Conservation (phyloP, 64 coral and sea anemone genomes). For the Montipora capricornis region DNA sequence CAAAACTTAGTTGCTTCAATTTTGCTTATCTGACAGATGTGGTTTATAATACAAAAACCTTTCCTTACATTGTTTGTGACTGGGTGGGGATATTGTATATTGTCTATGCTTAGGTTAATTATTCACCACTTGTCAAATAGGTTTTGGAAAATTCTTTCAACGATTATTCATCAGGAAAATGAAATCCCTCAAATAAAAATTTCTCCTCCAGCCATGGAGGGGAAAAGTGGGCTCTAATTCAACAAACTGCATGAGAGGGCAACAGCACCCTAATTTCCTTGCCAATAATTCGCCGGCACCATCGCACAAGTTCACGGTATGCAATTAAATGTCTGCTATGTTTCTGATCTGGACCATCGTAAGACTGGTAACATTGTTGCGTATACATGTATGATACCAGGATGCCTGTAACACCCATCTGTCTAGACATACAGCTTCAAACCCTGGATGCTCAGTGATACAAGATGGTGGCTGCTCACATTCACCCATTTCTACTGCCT, state of each 20-base stretch:
- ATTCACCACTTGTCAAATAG: too few species aligned
- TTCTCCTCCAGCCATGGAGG: constrained; percentile 25
- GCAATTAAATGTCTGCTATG: constrained; percentile 31
- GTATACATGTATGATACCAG: constrained; percentile 21
- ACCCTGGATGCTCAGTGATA: too few species aligned
- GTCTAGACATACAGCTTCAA: constrained; percentile 4
- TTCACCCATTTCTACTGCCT: background rate
- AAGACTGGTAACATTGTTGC: constrained; percentile 45
- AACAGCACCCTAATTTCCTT: background rate
- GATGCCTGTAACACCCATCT: constrained; percentile 62
- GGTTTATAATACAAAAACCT: too few species aligned
- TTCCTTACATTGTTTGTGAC: too few species aligned
- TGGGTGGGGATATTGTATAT: too few species aligned
- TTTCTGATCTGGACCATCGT: constrained; percentile 61
- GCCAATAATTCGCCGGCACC: constrained; percentile 55
- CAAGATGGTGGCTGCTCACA: background rate
- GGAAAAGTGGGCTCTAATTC: background rate
- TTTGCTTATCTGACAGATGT: too few species aligned
- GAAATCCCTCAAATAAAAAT: background rate
- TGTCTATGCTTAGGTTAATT: too few species aligned
- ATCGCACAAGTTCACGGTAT: constrained; percentile 48
- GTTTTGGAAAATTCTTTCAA: too few species aligned
- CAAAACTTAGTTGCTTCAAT: too few species aligned
- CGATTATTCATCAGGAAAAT: background rate
- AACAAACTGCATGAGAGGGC: too few species aligned